Evolutionary conservation across 2,797 vertebrate species (phyloP), one percentile per base, ranked within the genome.

Genomic region (Capromys pilorides): DNA sequence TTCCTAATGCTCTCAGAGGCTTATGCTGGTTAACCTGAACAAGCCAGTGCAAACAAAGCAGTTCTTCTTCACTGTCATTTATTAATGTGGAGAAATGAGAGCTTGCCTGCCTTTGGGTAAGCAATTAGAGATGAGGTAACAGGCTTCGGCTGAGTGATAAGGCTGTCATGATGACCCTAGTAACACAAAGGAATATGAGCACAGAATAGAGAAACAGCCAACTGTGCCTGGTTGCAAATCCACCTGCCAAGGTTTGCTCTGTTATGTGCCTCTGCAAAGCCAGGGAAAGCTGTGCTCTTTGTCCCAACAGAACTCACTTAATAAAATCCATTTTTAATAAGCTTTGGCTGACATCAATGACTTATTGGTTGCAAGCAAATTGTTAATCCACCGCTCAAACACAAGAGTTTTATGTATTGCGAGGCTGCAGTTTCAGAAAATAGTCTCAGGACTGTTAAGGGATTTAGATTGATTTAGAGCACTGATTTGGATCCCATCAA

Each of bases 41-140:
- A 75, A 92, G 92, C 95, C 95, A 94, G 86, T 10, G 88, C 95
- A 97, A 96, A 97, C 93, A 96, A 96, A 89, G 93, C 91, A 16
- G 59, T n/a, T 94, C 96, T 96, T 97, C 97, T 96, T 92, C 69
- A 1, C 94, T 95, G 96, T 87, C 95, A 95, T 94, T 97, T 93
- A 96, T 92, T 96, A 95, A 92, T 64, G 93, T 57, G 2, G 95
- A 97, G 96, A 97, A 97, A 96, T 87, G 59, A 90, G 96, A 97
- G 97, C 93, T 93, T 0, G 36, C 90, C 90, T 78, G 94, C 90
- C 97, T 97, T 82, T 94, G 96, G 94, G 79, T 95, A 95, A 97
- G 95, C 93, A 95, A 96, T 96, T 94, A 94, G 85, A 94, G 96
- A 95, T 88, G 97, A 97, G 94, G 93, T 95, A 96, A 96, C 87